Base-by-base conservation (phyloP, 2,113 vertebrate genomes). In the Ammodytes marinus region DNA sequence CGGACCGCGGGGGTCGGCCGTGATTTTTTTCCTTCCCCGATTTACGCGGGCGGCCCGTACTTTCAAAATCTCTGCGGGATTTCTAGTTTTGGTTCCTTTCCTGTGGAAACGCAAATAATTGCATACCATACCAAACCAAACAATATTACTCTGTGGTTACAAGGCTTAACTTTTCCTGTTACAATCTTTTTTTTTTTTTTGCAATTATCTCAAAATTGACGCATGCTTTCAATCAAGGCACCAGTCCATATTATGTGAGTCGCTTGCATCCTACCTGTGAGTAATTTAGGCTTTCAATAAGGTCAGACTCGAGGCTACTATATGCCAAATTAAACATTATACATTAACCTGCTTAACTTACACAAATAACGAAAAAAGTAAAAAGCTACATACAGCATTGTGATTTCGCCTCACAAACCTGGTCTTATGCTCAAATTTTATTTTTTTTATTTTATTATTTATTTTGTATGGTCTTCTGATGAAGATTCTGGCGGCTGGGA, bases 401-500 rank as follows among this genome's bases (percentile, higher is more conserved):
- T 17, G 8, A 8, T 27, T 27, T 27, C 64, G 27, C 17, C 57
- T 83, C 58, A 64, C 60, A 69, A 46, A 11, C 9, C 27, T 82
- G 27, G 27, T 27, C 4, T 68, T 12, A 50, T 27, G 27, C 35
- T 80, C 27, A 27, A 27, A n/a, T 19, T 14, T n/a, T n/a, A n/a
- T n/a, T 47, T 67, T 45, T 72, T 17, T n/a, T 54, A 2, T 1
- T 40, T 54, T 13, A 59, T 11, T 52, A 54, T 47, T 12, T 6
- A 11, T 10, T 71, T 63, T 68, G n/a, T 27, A 27, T 27, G 27
- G 27, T 61, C 49, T 52, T 45, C 69, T 0, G 57, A 2, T 89
- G 50, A 94, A 97, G 95, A 96, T 79, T 93, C 92, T 79, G 83
- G 95, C 61, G 96, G 90, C 66, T 96, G 95, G 95, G 94, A 95